Evolutionary conservation across 2,888 invertebrate genomes (phyloP).

Genomic region (Ophioninae sp.): DNA sequence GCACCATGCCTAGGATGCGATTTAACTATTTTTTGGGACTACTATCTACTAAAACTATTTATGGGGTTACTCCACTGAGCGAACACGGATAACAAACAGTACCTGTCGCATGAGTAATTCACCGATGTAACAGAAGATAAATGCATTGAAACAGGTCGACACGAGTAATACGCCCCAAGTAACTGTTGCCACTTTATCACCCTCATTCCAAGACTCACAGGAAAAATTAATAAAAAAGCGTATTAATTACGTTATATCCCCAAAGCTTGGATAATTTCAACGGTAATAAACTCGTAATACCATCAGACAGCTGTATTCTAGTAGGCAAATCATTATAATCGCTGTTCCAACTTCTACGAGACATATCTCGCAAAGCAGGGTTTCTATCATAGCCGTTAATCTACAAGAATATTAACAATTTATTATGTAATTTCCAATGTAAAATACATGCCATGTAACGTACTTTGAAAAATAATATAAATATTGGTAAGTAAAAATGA

Average conservation of each 20-base stretch:
- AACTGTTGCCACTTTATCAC: slow-evolving; percentile 55
- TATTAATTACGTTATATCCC: background rate
- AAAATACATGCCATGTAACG: too few species aligned
- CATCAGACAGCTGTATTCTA: slow-evolving; percentile 74
- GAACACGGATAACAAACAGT: background rate
- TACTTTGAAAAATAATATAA: too few species aligned
- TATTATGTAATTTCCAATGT: too few species aligned
- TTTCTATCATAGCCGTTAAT: slow-evolving; percentile 70
- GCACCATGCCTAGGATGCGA: background rate
- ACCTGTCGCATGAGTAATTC: slow-evolving; percentile 41
- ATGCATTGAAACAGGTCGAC: slow-evolving; percentile 60
- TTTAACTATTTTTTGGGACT: background rate
- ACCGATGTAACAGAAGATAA: slow-evolving; percentile 62
- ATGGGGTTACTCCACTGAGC: background rate
- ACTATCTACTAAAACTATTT: background rate
- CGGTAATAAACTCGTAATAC: slow-evolving; percentile 61
- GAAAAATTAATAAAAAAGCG: background rate
- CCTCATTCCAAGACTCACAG: slow-evolving; percentile 64
- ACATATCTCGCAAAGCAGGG: slow-evolving; percentile 71
- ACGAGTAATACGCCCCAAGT: slow-evolving; percentile 59
- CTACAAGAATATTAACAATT: slow-evolving; percentile 57
- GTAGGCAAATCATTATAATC: slow-evolving; percentile 75
- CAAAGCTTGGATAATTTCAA: background rate
- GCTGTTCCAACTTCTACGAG: slow-evolving; percentile 75
- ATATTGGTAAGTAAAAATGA: too few species aligned